Percentiles rank a stretch among this genome's conserved stretches.
Conservation (phyloP, 2,888 invertebrate species). For the Yponomeuta cagnagella region DNA sequence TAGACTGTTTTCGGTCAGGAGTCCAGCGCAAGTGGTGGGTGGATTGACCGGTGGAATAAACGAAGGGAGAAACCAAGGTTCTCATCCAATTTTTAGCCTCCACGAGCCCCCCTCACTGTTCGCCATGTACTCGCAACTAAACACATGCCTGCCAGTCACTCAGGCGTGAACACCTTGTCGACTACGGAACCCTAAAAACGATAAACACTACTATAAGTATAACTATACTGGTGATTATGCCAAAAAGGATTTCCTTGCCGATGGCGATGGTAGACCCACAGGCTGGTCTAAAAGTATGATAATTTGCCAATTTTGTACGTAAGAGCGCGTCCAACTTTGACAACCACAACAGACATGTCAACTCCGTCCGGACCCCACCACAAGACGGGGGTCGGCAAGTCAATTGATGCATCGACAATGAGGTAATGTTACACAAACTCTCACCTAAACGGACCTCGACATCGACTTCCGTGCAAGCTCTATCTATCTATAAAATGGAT, state of each 20-base stretch:
- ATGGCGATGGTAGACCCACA: slow-evolving; percentile 82
- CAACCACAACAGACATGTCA: slow-evolving; percentile 88
- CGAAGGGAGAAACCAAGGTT: too few species aligned
- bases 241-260: slow-evolving; percentile 88
- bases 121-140: too few species aligned
- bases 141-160: too few species aligned
- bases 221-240: slow-evolving; percentile 85
- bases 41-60: too few species aligned
- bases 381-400: slow-evolving; percentile 94
- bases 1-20: too few species aligned
- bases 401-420: slow-evolving; percentile 91
- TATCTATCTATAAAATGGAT: slow-evolving; percentile 84
- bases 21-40: too few species aligned
- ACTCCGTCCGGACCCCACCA: slow-evolving; percentile 79
- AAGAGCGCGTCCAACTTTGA: slow-evolving; percentile 89
- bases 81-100: too few species aligned
- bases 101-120: too few species aligned
- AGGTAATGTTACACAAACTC: slow-evolving; percentile 95
- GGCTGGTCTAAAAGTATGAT: slow-evolving; percentile 87
- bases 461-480: slow-evolving; percentile 92
- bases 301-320: slow-evolving; percentile 91
- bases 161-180: too few species aligned
- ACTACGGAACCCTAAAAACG: slow-evolving; percentile 53
- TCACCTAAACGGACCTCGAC: slow-evolving; percentile 92
- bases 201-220: slow-evolving; percentile 86